Conservation (phyloP, 2,113 vertebrate species). For the Micromys minutus region DNA sequence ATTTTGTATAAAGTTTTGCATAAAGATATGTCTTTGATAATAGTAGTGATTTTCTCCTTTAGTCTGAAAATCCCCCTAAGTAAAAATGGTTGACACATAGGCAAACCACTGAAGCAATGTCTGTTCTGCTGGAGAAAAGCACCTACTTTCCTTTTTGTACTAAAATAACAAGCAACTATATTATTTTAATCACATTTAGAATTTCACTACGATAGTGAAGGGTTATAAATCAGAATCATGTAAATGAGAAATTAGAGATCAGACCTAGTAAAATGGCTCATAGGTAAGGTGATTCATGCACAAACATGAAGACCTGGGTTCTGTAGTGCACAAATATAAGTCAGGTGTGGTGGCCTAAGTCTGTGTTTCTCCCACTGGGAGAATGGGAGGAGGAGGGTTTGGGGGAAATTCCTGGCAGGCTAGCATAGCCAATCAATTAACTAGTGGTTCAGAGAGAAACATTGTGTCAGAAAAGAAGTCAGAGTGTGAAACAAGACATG, state of each 20-base stretch:
- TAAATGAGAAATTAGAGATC: neutral
- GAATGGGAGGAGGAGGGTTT: neutral
- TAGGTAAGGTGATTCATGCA: too few species aligned
- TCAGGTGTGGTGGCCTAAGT: too few species aligned
- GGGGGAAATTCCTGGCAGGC: neutral
- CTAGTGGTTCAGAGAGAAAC: too few species aligned
- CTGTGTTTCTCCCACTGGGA: neutral
- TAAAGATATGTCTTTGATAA: conserved; percentile 24
- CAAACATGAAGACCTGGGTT: neutral
- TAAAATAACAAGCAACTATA: neutral
- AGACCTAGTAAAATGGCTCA: too few species aligned
- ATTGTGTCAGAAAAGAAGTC: neutral
- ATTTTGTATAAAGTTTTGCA: neutral
- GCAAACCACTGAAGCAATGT: neutral
- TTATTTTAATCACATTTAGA: neutral
- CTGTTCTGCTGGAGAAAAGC: neutral
- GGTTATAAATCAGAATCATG: neutral
- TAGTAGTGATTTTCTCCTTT: too few species aligned
- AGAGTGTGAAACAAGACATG: neutral
- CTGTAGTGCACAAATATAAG: too few species aligned
- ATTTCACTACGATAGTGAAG: neutral
- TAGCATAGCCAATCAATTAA: neutral
- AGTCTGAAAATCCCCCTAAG: neutral
- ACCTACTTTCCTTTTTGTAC: neutral
- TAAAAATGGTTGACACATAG: neutral